phyloP scores from a whole-genome alignment of 1,140 invertebrate genomes.

The Cataglyphis hispanica region DNA sequence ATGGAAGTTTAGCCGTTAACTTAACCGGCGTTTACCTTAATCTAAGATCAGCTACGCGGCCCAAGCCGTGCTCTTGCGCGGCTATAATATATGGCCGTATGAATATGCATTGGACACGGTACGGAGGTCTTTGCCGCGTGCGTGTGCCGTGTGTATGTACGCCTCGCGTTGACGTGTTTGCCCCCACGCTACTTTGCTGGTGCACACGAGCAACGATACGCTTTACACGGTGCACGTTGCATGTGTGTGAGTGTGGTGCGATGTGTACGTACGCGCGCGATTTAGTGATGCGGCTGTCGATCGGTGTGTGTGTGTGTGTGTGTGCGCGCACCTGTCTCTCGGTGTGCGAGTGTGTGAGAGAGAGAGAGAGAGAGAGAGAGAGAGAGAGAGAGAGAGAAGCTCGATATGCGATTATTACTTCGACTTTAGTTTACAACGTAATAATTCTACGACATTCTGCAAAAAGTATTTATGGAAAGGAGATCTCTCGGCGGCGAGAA shows the following conservation, averaged over 20 bases:
- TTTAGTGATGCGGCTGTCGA: neutral
- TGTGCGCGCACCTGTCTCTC: neutral
- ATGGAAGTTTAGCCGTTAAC: conserved; percentile 86
- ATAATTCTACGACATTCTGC: neutral
- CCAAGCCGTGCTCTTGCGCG: conserved; percentile 71
- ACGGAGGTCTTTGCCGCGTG: conserved; percentile 73
- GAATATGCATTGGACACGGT: conserved; percentile 87
- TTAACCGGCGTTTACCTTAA: conserved; percentile 88
- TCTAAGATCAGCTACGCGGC: conserved; percentile 84
- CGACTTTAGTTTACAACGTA: neutral
- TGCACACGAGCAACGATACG: conserved; percentile 28
- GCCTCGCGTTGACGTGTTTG: conserved; percentile 62
- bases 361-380: too few species aligned
- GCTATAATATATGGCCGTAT: conserved; percentile 86
- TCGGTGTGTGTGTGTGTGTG: neutral
- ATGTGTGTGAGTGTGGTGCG: neutral
- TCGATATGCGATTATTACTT: conserved; percentile 6
- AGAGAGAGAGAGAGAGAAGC: too few species aligned
- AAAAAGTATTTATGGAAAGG: neutral
- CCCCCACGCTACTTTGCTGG: conserved; percentile 70
- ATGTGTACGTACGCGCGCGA: neutral
- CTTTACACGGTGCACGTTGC: neutral
- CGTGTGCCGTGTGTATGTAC: conserved; percentile 49
- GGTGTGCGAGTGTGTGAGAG: too few species aligned
- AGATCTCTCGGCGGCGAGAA: neutral